These are phyloP conservation scores for Phalloptychus januarius DNA, from an alignment of 2,797 vertebrate genomes.

Conservation along the genomic window DNA sequence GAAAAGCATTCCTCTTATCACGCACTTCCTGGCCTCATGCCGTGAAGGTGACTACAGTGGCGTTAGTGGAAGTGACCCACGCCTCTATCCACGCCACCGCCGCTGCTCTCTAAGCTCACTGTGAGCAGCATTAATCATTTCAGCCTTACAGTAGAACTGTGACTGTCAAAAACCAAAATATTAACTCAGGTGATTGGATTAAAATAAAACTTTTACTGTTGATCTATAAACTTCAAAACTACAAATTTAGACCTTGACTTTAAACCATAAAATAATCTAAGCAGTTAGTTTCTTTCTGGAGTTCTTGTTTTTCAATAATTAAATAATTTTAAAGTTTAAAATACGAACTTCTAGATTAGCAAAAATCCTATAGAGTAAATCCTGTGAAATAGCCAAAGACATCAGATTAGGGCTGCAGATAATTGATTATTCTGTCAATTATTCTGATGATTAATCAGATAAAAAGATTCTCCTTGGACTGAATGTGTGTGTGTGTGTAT, in stretches of 20 bases:
- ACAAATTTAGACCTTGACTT: not conserved
- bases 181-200: not conserved
- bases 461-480: not conserved
- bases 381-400: not conserved
- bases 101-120: not conserved
- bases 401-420: no score
- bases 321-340: not conserved
- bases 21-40: slow-evolving; percentile 62
- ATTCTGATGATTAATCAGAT: no score
- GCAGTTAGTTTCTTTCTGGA: not conserved
- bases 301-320: not conserved
- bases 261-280: not conserved
- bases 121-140: no score
- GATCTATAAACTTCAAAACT: not conserved
- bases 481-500: not conserved
- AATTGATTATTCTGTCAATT: no score
- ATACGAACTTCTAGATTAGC: not conserved
- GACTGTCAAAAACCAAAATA: not conserved
- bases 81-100: not conserved
- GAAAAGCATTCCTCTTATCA: slow-evolving; percentile 62
- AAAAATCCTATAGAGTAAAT: not conserved
- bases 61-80: slow-evolving; percentile 46
- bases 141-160: no score
- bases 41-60: slow-evolving; percentile 51
- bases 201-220: not conserved